Percentiles rank a stretch among this genome's conserved stretches.
These are phyloP conservation scores for Trichechus manatus DNA, from an alignment of 2,113 vertebrate species.

Conservation along the genomic window DNA sequence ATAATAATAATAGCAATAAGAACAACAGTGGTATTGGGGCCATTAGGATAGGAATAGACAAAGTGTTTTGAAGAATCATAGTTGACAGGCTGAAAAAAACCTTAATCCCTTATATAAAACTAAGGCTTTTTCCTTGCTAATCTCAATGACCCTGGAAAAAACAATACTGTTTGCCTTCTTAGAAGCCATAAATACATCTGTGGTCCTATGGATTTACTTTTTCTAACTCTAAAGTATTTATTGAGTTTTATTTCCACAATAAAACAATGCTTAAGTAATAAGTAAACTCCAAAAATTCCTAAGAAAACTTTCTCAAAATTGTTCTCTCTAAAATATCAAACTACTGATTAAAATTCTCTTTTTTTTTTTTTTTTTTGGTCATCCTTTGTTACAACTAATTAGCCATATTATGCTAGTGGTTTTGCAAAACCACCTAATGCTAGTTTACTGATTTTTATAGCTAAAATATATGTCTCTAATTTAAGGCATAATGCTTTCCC, in stretches of 20 bases:
- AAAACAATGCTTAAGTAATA: conserved; percentile 7
- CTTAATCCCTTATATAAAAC: not conserved
- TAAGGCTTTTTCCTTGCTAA: not conserved
- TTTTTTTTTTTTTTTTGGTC: not conserved
- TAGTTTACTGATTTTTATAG: conserved; percentile 11
- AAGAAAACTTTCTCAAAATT: conserved; percentile 21
- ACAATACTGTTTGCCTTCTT: not conserved
- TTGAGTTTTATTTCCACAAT: conserved; percentile 30
- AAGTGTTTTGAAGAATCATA: not conserved
- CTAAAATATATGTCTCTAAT: not conserved
- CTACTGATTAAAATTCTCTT: not conserved
- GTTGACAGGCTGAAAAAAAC: not conserved
- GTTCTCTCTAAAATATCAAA: not conserved
- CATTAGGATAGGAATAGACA: not conserved
- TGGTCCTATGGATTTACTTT: not conserved
- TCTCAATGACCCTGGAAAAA: not conserved
- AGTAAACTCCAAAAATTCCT: not conserved
- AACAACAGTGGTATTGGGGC: not conserved
- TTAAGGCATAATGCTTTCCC: conserved; percentile 18
- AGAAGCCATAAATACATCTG: not conserved
- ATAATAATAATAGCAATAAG: not conserved
- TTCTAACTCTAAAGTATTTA: not conserved
- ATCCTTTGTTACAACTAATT: not conserved
- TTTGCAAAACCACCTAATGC: conserved; percentile 5
- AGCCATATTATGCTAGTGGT: not conserved